These are phyloP conservation scores for Drosophila merina DNA, from an alignment of 2,888 invertebrate genomes.

Conservation along the genomic window DNA sequence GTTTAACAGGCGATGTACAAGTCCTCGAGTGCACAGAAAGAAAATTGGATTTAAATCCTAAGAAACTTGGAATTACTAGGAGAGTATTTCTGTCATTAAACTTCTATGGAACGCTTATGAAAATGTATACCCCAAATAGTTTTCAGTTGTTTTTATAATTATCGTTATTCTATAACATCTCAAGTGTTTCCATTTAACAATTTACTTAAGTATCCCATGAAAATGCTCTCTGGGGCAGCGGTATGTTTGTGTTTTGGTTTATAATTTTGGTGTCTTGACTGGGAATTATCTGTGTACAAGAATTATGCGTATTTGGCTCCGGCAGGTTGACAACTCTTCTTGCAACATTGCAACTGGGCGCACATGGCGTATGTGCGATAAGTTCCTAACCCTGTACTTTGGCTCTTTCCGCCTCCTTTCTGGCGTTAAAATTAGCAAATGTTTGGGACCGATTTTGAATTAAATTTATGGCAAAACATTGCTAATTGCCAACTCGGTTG, in stretches of 20 bases:
- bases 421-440: constrained; percentile 47
- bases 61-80: neutral
- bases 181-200: constrained; percentile 51
- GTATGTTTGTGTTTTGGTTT: constrained; percentile 38
- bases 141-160: neutral
- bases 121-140: neutral
- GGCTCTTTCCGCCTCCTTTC: neutral
- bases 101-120: neutral
- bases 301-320: constrained; percentile 72
- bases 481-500: constrained; percentile 63
- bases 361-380: constrained; percentile 55
- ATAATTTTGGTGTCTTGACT: constrained; percentile 50
- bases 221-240: constrained; percentile 22
- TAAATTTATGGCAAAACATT: constrained; percentile 67
- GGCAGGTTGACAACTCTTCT: constrained; percentile 57
- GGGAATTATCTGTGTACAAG: constrained; percentile 31
- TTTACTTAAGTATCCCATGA: constrained; percentile 41
- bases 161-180: neutral
- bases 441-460: constrained; percentile 49
- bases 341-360: constrained; percentile 25
- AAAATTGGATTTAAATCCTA: neutral
- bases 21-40: neutral
- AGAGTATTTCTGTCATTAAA: neutral
- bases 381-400: constrained; percentile 21
- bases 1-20: constrained; percentile 43